Base-by-base conservation (phyloP, 1,140 invertebrate species). In the Diprion similis region DNA sequence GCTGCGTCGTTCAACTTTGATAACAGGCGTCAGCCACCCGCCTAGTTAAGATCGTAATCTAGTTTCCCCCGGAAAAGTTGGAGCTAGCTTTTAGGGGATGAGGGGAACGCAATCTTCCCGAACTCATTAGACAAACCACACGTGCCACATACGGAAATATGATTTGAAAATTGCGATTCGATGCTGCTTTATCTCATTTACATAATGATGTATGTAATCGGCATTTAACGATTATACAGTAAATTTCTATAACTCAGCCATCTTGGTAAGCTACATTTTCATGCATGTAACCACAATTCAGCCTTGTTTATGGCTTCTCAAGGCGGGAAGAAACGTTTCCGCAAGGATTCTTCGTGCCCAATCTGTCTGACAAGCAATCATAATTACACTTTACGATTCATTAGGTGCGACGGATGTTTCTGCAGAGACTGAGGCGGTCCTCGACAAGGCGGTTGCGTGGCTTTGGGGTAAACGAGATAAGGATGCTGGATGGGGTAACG, bases 401-500 rank as follows among this genome's bases (percentile, higher is more conserved):
- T 71, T 67, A 19, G 18, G 45, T 45, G 18, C 67, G 67, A 24
- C 45, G 67, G 67, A 68, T 24, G 13, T 68, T 68, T 11, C 45
- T 6, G 48, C 70, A 0, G 84, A 85, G 3, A 80, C 80, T 15
- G 82, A 86, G 51, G 76, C 74, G 8, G 83, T 88, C 65, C 75
- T 93, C 11, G 89, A 92, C 77, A 90, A 90, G 59, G 93, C 92
- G 0, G 81, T 92, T 19, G 89, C 91, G 51, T 94, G 93, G 89
- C 82, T 94, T 0, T 90, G 92, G 82, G 90, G 91, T 74, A 92
- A 93, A 77, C 89, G 93, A 1, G 89, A 92, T 83, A 88, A 90
- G 3, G 91, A 94, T 77, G 94, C 92, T 83, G 93, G 93, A n/a
- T 94, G 93, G 93, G 91, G 90, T 48, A 94, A 94, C 75, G 93